Conservation (phyloP, 2,888 invertebrate species). For the Zootermopsis nevadensis region DNA sequence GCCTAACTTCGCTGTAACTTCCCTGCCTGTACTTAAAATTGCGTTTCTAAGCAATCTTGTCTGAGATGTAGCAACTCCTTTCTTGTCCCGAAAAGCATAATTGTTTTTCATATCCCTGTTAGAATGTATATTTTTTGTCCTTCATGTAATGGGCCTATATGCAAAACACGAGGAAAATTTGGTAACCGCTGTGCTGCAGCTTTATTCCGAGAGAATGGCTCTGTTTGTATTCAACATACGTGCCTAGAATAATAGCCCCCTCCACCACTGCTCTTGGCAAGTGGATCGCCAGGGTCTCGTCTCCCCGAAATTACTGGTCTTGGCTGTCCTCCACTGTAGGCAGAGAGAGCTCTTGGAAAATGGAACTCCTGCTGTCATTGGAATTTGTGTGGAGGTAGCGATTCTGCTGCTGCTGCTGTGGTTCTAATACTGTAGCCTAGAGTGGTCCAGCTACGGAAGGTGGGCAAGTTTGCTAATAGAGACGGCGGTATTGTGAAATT, state of each 20-base stretch:
- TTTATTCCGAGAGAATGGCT: conserved; percentile 1
- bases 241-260: neutral
- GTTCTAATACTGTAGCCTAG: neutral
- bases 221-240: neutral
- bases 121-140: no score
- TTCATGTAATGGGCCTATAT: neutral
- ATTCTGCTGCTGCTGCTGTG: no score
- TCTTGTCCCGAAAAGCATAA: no score
- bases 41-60: no score
- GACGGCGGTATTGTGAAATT: neutral
- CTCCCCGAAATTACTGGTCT: neutral
- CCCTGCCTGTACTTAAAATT: no score
- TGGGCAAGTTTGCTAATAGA: neutral
- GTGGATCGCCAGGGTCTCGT: neutral
- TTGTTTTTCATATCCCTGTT: neutral
- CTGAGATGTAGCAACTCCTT: no score
- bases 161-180: neutral
- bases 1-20: no score
- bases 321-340: neutral
- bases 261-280: neutral
- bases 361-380: neutral
- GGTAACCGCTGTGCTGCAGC: neutral
- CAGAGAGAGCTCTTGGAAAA: no score
- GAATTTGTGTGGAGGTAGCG: neutral
- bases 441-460: no score